Conservation (phyloP, 2,113 vertebrate species). For the Sula dactylatra region DNA sequence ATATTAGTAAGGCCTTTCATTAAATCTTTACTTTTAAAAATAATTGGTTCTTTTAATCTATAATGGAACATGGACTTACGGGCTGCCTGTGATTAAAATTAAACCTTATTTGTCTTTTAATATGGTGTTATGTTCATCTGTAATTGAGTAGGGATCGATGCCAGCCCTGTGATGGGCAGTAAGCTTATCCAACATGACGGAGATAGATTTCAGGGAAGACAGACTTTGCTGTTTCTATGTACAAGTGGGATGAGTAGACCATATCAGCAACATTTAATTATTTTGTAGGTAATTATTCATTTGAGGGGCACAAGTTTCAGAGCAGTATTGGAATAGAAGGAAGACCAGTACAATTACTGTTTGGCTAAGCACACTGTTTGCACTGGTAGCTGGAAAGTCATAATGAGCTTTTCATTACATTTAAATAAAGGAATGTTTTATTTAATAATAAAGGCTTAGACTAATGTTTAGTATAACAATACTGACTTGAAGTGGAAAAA, state of each 20-base stretch:
- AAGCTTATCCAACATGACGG: constrained; percentile 84
- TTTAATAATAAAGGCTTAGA: neutral
- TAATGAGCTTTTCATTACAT: constrained; percentile 73
- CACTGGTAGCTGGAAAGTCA: constrained; percentile 49
- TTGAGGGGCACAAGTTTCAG: constrained; percentile 72
- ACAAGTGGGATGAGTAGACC: constrained; percentile 78
- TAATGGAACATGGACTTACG: constrained; percentile 70
- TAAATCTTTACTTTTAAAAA: constrained; percentile 72
- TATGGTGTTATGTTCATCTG: constrained; percentile 74
- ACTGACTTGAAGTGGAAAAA: neutral
- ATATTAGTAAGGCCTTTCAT: constrained; percentile 66
- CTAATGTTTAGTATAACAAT: neutral
- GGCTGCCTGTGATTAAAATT: constrained; percentile 78
- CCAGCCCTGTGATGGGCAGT: constrained; percentile 80
- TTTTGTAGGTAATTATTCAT: constrained; percentile 90
- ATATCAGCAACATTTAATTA: constrained; percentile 87
- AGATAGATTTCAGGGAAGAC: constrained; percentile 87
- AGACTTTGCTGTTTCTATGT: constrained; percentile 80
- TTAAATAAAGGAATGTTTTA: constrained; percentile 56
- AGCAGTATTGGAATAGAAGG: constrained; percentile 61
- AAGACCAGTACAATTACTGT: constrained; percentile 67
- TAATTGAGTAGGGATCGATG: constrained; percentile 78
- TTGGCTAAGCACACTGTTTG: constrained; percentile 67
- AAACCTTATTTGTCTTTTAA: constrained; percentile 80
- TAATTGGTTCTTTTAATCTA: constrained; percentile 77